phyloP scores from a whole-genome alignment of 2,113 vertebrate species.

The Bagarius yarrelli region DNA sequence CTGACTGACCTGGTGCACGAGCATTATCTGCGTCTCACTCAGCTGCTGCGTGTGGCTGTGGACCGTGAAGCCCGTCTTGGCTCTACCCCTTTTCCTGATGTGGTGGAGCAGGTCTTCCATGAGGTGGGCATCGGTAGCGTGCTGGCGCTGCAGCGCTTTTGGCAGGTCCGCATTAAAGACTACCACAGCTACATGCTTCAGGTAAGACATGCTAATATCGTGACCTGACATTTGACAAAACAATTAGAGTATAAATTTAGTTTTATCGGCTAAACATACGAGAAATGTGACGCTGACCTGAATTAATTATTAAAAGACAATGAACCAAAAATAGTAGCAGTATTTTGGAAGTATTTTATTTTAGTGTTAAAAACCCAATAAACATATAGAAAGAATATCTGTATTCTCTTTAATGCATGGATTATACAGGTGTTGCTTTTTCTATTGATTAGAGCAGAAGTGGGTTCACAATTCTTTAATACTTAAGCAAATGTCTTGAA shows the following conservation, averaged over 20 bases:
- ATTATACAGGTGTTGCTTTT: not conserved
- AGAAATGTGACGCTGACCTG: not conserved
- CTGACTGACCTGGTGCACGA: conserved; percentile 90
- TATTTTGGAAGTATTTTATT: not conserved
- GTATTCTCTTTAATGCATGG: not conserved
- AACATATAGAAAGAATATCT: not conserved
- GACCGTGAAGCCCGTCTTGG: conserved; percentile 89
- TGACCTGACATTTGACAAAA: not conserved
- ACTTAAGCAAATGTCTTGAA: too few species aligned
- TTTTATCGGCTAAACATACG: not conserved
- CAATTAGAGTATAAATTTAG: not conserved
- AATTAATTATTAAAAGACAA: not conserved
- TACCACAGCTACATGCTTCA: conserved; percentile 97
- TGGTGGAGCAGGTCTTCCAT: conserved; percentile 96
- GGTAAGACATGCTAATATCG: conserved; percentile 67
- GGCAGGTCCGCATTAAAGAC: conserved; percentile 96
- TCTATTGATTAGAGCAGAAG: not conserved
- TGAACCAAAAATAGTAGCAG: not conserved
- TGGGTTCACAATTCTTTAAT: too few species aligned
- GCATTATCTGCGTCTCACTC: conserved; percentile 89
- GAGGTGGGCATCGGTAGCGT: conserved; percentile 93
- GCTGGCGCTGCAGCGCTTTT: conserved; percentile 92
- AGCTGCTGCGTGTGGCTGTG: conserved; percentile 84
- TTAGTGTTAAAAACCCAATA: not conserved
- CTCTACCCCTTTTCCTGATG: conserved; percentile 88